Base-by-base conservation (phyloP, 2,888 invertebrate species). In the Tyria jacobaeae region DNA sequence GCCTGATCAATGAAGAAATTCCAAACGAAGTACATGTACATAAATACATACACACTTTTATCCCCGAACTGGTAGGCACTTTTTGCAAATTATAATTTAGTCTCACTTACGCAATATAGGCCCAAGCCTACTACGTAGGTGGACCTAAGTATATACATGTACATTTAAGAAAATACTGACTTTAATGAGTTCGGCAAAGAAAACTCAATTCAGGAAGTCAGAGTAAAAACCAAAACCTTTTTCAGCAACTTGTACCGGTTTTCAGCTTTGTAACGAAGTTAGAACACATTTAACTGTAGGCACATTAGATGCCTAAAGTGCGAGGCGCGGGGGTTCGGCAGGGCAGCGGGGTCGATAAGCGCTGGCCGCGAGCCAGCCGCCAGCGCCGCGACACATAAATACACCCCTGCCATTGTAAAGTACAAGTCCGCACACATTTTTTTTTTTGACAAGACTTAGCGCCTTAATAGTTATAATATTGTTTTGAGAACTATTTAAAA, bases 311-410 rank as follows among this genome's bases (percentile, higher is more conserved):
- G 74, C 77, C 72, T 79, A 81, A 82, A 83, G 84, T 83, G 82
- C 83, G 80, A 73, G 72, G 65, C 60, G 73, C 66, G 71, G 76
- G 75, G 78, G 76, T 75, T 72, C 75, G 79, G 57, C 68, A 70
- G 66, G 65, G 60, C 66, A 62, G 61, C 75, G 82, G 84, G 89
- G 90, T 92, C 91, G 92, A 91, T 91, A 91, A 90, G 88, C 87
- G 88, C 91, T 94, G 94, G 94, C 91, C 89, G 83, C 85, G 85
- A 86, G 94, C 95, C 95, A 95, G 93, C 85, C 87, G 74, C 80
- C 79, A 72, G 75, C 71, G 78, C 78, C 83, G 86, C 87, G 84
- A 83, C 89, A 86, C 84, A 88, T 89, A 86, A 91, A 92, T 89
- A 89, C 87, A 87, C 88, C 89, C 88, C 86, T 85, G 81, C 84